Evolutionary conservation across 35 echinoderm and acorn worm species (phyloP).

Genomic region (Eucidaris tribuloides): DNA sequence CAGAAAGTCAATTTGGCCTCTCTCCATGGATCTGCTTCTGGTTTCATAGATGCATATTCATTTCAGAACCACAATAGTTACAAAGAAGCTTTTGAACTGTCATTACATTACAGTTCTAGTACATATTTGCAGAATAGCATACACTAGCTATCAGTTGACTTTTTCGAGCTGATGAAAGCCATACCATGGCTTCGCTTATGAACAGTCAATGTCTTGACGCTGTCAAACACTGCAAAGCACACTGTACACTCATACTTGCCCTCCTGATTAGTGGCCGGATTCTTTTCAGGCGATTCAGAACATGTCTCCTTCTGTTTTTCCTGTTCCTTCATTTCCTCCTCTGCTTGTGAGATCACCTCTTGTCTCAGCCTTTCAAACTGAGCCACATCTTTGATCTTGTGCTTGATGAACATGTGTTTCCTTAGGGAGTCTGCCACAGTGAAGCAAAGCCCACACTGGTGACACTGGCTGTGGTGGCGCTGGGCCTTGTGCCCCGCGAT

Average conservation of each 20-base stretch:
- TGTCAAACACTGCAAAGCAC: slow-evolving; percentile 5
- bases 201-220: background rate
- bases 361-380: background rate
- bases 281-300: too few relatives aligned
- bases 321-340: background rate
- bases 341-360: background rate
- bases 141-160: too few relatives aligned
- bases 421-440: slow-evolving; percentile 35
- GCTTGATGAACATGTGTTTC: slow-evolving; percentile 76
- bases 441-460: slow-evolving; percentile 88
- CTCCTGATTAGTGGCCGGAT: too few relatives aligned
- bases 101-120: too few relatives aligned
- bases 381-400: slow-evolving; percentile 51
- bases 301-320: too few relatives aligned
- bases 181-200: background rate
- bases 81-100: too few relatives aligned
- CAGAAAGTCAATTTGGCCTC: too few relatives aligned
- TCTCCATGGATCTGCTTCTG: too few relatives aligned
- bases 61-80: too few relatives aligned
- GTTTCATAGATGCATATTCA: too few relatives aligned
- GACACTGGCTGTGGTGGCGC: slow-evolving; percentile 45
- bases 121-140: too few relatives aligned
- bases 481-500: slow-evolving; percentile 56
- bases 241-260: slow-evolving; percentile 1
- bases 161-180: too few relatives aligned